Conservation (phyloP, 2,797 vertebrate genomes). For the Lemur catta region DNA sequence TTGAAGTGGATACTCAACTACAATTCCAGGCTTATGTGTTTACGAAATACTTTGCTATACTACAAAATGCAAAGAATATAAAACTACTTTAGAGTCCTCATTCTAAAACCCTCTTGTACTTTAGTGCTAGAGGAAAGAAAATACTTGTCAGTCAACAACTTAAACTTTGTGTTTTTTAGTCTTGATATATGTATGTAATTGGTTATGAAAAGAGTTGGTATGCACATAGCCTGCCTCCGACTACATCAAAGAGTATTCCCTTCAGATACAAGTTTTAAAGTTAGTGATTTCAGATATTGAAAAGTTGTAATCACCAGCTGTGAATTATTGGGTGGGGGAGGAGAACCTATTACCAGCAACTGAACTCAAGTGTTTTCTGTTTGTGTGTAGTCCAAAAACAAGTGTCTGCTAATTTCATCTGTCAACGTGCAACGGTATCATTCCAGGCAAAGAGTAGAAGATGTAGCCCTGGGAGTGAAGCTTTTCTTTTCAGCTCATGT, state of each 20-base stretch:
- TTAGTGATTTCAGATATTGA: conserved; percentile 21
- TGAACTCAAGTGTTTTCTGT: not conserved
- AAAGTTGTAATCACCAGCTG: not conserved
- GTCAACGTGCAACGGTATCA: not conserved
- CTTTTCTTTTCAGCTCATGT: not conserved
- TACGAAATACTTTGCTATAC: not conserved
- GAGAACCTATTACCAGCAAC: not conserved
- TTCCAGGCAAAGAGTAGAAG: not conserved
- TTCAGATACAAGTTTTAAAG: conserved; percentile 35
- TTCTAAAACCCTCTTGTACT: not conserved
- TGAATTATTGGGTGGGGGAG: not conserved
- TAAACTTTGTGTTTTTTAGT: not conserved
- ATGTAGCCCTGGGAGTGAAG: not conserved
- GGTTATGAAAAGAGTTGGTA: not conserved
- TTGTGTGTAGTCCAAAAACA: not conserved
- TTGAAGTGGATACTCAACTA: not conserved
- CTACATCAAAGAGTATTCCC: not conserved
- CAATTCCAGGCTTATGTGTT: not conserved
- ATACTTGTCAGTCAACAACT: not conserved
- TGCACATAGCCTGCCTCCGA: not conserved
- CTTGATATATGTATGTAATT: not conserved
- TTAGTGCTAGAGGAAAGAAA: conserved; percentile 1
- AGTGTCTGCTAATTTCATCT: not conserved
- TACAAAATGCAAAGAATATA: not conserved
- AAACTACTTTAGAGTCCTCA: not conserved